phyloP scores from a whole-genome alignment of 2,888 invertebrate genomes.

The Toxonevra muliebris region DNA sequence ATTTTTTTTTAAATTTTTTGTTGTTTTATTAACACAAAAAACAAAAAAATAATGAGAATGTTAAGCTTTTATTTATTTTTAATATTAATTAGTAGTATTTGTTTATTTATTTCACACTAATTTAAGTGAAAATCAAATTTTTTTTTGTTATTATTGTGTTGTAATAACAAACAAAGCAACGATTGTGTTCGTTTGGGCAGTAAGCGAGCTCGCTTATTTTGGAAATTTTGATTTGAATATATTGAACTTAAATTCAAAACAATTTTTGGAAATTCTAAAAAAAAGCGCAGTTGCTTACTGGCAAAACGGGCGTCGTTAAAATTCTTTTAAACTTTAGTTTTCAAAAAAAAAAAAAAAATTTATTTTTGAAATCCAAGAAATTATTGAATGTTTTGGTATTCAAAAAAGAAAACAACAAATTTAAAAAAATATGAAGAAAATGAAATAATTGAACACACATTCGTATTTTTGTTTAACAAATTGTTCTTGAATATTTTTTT shows the following conservation, averaged over 20 bases:
- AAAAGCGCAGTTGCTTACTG: too few species aligned
- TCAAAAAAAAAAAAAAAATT: too few species aligned
- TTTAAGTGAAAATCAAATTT: background rate
- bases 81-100: background rate
- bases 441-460: constrained; percentile 42
- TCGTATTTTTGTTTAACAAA: constrained; percentile 38
- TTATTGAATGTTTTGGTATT: background rate
- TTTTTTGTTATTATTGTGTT: background rate
- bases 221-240: too few species aligned
- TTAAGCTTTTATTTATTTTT: constrained; percentile 41
- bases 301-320: too few species aligned
- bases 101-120: constrained; percentile 4
- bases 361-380: too few species aligned
- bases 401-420: constrained; percentile 25
- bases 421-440: constrained; percentile 19
- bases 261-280: too few species aligned
- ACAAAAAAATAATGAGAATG: constrained; percentile 35
- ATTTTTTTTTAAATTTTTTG: constrained; percentile 18
- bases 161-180: constrained; percentile 15
- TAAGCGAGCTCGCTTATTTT: too few species aligned
- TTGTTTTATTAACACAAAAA: constrained; percentile 22
- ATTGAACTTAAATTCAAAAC: too few species aligned
- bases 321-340: too few species aligned
- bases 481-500: constrained; percentile 12
- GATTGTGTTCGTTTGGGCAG: too few species aligned